A percentile compares a stretch with the other conserved stretches of the same genome.
phyloP scores from a whole-genome alignment of 1,140 invertebrate genomes.

The Apolygus lucorum region DNA sequence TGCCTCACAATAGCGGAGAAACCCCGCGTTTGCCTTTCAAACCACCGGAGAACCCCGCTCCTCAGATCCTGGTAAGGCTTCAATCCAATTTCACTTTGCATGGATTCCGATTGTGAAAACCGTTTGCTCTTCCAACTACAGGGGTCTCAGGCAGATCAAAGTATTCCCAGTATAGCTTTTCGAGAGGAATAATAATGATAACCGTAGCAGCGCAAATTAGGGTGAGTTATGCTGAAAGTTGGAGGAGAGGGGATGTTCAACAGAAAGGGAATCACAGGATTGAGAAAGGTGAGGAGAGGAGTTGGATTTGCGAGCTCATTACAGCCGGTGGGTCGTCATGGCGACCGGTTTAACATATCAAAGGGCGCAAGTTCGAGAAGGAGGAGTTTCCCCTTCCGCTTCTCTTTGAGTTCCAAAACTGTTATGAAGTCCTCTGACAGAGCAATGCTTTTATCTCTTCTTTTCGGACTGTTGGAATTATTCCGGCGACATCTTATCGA shows the following conservation, averaged over 20 bases:
- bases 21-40: not conserved
- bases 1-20: not conserved
- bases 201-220: not conserved
- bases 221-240: not conserved
- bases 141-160: not conserved
- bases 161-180: not conserved
- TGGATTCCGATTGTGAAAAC: constrained; percentile 7
- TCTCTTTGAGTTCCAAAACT: too few species aligned
- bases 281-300: not conserved
- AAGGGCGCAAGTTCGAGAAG: not conserved
- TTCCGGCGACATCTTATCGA: too few species aligned
- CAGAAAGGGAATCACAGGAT: not conserved
- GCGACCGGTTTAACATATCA: not conserved
- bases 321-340: not conserved
- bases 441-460: too few species aligned
- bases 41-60: not conserved
- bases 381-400: too few species aligned
- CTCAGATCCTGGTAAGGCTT: not conserved
- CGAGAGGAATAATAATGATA: not conserved
- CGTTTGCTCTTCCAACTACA: not conserved
- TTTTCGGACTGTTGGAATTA: too few species aligned
- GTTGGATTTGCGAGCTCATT: not conserved
- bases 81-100: constrained; percentile 13
- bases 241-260: not conserved
- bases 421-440: too few species aligned